phyloP scores from a whole-genome alignment of 2,113 vertebrate species.

The Anser cygnoides region DNA sequence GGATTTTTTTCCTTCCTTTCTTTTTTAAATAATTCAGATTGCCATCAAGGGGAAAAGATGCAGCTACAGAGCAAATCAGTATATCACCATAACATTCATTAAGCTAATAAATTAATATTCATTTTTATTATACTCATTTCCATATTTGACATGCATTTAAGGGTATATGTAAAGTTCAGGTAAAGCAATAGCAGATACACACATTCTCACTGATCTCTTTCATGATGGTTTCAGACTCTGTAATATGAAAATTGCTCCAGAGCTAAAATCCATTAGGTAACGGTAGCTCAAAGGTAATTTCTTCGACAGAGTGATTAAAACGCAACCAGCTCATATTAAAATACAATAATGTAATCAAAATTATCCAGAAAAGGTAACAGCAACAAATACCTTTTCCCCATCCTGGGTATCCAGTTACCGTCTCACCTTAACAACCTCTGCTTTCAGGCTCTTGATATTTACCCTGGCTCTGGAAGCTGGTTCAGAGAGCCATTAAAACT shows the following conservation, averaged over 20 bases:
- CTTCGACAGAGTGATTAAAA: not conserved
- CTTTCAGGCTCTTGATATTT: not conserved
- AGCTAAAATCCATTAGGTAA: not conserved
- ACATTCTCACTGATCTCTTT: not conserved
- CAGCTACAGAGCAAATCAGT: not conserved
- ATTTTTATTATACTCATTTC: not conserved
- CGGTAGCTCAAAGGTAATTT: not conserved
- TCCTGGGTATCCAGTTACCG: not conserved
- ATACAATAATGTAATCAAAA: not conserved
- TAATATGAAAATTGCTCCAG: not conserved
- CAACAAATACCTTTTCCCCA: not conserved
- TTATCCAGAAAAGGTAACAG: not conserved
- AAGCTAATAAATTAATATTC: not conserved
- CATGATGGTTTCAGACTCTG: not conserved
- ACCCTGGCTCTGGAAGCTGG: slow-evolving; percentile 1
- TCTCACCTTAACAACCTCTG: not conserved
- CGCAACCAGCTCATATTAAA: not conserved
- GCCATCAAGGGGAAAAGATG: not conserved
- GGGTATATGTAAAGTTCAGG: not conserved
- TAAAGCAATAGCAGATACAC: not conserved
- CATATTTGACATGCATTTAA: not conserved
- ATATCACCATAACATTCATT: not conserved
- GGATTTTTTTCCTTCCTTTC: not conserved
- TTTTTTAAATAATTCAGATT: too few species aligned
- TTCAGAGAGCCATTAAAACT: not conserved